Evolutionary conservation across 2,797 vertebrate species (phyloP).

Genomic region (Vipera ursinii): DNA sequence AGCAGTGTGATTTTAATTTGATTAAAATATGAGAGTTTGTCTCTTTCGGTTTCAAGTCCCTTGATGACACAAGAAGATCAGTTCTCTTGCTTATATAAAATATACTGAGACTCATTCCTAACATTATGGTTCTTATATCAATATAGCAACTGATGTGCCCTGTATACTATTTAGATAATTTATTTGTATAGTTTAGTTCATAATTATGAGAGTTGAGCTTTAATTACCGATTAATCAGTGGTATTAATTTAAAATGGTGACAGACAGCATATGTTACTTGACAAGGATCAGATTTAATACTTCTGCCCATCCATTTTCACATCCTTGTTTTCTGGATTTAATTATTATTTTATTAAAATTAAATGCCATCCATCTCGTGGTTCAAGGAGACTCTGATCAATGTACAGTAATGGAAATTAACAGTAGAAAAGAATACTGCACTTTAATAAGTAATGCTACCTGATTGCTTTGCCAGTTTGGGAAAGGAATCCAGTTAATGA

Average conservation of each 20-base stretch:
- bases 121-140: background rate
- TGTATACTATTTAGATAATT: background rate
- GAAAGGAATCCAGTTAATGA: too few species aligned
- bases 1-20: background rate
- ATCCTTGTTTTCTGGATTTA: background rate
- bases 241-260: background rate
- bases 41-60: background rate
- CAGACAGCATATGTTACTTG: background rate
- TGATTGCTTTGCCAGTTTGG: background rate
- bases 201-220: background rate
- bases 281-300: background rate
- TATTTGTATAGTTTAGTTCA: background rate
- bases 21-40: background rate
- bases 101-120: background rate
- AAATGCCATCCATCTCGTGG: background rate
- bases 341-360: background rate
- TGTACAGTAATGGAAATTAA: background rate
- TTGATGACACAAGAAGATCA: background rate
- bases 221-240: background rate
- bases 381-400: background rate
- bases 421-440: background rate
- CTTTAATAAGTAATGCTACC: background rate
- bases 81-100: background rate
- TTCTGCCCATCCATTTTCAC: background rate
- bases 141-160: background rate